Conservation (phyloP, 1,140 invertebrate genomes). For the Apis dorsata region DNA sequence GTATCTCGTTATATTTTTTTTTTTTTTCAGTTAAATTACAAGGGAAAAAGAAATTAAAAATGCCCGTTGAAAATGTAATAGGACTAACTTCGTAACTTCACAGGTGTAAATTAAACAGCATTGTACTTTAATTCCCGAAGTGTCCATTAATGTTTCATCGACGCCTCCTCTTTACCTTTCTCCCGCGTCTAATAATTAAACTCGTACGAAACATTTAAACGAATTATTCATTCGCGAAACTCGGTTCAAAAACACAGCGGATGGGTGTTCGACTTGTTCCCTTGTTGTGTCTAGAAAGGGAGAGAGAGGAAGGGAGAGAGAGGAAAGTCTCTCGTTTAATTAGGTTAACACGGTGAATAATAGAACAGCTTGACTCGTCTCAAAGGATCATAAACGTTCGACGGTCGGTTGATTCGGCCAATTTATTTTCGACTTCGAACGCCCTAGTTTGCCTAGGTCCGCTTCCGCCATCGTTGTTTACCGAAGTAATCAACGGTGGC, state of each 20-base stretch:
- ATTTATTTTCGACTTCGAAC: not conserved
- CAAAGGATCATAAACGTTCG: slow-evolving; percentile 4
- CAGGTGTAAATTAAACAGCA: not conserved
- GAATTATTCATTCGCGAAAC: slow-evolving; percentile 12
- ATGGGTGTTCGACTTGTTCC: not conserved
- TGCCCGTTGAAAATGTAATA: too few species aligned
- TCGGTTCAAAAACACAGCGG: slow-evolving; percentile 10
- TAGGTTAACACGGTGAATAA: slow-evolving; percentile 27
- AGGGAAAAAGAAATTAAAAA: too few species aligned
- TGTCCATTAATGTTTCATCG: slow-evolving; percentile 15
- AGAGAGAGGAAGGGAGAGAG: not conserved
- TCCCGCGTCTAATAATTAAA: not conserved
- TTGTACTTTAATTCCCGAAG: not conserved
- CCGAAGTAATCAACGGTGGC: not conserved
- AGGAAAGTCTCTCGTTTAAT: not conserved
- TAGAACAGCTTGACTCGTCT: slow-evolving; percentile 3
- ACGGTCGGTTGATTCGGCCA: not conserved
- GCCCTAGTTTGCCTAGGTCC: not conserved
- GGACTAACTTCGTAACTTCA: too few species aligned
- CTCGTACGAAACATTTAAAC: slow-evolving; percentile 1
- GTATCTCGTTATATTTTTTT: too few species aligned
- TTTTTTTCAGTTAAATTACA: too few species aligned
- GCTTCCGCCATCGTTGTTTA: not conserved
- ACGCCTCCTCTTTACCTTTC: not conserved
- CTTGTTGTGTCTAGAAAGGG: too few species aligned